Evolutionary conservation across 1,140 invertebrate genomes (phyloP), one percentile per base, ranked within the genome.

Genomic region (Drosophila suzukii): DNA sequence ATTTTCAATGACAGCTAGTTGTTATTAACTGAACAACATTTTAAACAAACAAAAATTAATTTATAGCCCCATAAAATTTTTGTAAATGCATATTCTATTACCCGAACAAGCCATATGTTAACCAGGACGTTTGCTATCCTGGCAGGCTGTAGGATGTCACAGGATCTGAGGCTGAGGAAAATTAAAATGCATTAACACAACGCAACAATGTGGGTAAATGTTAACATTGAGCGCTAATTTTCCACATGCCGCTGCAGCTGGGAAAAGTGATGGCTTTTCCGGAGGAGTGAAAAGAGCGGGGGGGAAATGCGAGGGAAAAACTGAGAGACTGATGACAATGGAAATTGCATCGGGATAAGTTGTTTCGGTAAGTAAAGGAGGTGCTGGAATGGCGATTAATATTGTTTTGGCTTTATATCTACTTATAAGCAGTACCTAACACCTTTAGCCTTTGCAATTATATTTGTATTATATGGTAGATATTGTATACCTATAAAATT

Each of bases 181-280:
- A 88, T 82, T 81, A 78, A 86, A 86, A 86, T 88, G 78, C 78
- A 86, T 88, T 86, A 86, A 86, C 83, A 86, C 83, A 86, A 59
- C 78, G 66, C 62, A 73, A 88, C 83, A 88, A 88, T 82, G 83
- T 86, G 83, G 75, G 75, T 78, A 82, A 86, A 86, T 72, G 83
- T 86, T 88, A 88, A 79, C 83, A 88, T 83, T 82, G 63, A 82
- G 79, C 83, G 83, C 83, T 86, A 86, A 86, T 86, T 86, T 86
- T 62, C 75, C 73, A 85, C 66, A 80, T 77, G 81, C 62, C 59
- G 53, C 43, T 73, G 80, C 71, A 67, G 71, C 54, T 58, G 50
- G n/a, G 10, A 66, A 54, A 39, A 30, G 49, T 24, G 27, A 2
- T 34, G 34, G 51, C 30, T 24, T 36, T 36, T 44, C 12, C 30